Conservation (phyloP, 1,140 invertebrate species). For the Drosophila nebulosa region DNA sequence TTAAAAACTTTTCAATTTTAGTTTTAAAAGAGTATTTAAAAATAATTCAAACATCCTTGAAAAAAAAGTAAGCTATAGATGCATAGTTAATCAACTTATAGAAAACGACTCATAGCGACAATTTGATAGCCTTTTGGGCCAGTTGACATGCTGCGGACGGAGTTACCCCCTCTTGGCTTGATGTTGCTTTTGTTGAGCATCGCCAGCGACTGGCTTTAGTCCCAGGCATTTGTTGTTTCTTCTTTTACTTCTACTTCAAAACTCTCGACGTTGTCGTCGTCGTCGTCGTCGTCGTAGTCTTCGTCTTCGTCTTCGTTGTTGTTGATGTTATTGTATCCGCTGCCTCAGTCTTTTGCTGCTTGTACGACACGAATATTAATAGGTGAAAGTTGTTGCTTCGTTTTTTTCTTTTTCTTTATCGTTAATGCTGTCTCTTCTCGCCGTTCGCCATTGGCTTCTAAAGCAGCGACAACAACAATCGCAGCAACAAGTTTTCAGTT, state of each 20-base stretch:
- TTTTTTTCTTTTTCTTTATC: constrained; percentile 39
- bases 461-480: constrained; percentile 15
- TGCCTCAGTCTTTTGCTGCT: constrained; percentile 44
- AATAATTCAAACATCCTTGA: background rate
- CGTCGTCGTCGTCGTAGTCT: background rate
- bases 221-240: constrained; percentile 31
- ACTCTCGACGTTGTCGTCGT: constrained; percentile 6
- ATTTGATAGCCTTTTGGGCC: background rate
- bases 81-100: background rate
- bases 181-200: constrained; percentile 57
- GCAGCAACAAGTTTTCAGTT: constrained; percentile 49
- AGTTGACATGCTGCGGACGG: background rate
- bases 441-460: constrained; percentile 4
- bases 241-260: constrained; percentile 54
- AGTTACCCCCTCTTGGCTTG: background rate
- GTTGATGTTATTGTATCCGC: constrained; percentile 8
- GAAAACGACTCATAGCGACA: background rate
- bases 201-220: constrained; percentile 44
- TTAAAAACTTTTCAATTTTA: background rate
- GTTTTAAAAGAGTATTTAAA: background rate
- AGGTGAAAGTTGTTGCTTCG: constrained; percentile 80
- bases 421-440: constrained; percentile 11
- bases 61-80: no score
- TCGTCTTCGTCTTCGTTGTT: constrained; percentile 10
- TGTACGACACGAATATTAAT: constrained; percentile 80